Conservation (phyloP, 2,888 invertebrate species). For the Rambutsinella grinnellia region DNA sequence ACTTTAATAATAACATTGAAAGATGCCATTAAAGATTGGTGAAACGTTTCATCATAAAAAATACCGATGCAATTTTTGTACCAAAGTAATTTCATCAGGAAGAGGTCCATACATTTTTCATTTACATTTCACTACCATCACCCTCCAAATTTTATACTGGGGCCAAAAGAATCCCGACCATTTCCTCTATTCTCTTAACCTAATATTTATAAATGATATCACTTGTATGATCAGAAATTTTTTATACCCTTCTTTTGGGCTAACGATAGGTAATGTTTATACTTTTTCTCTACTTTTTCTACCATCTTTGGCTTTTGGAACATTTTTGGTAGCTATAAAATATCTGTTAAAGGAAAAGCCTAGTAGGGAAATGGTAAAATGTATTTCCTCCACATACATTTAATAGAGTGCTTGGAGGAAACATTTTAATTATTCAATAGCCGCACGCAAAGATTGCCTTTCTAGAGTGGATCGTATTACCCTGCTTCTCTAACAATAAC, state of each 20-base stretch:
- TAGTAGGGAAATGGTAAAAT: neutral
- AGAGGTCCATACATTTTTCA: too few species aligned
- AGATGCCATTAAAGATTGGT: too few species aligned
- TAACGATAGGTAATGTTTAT: neutral
- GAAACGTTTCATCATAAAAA: too few species aligned
- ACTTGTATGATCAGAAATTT: neutral
- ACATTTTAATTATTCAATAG: slow-evolving; percentile 52
- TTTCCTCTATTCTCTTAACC: too few species aligned
- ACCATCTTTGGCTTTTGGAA: neutral
- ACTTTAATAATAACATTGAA: too few species aligned
- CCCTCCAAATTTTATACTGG: too few species aligned
- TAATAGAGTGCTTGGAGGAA: slow-evolving; percentile 26
- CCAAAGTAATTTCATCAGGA: too few species aligned
- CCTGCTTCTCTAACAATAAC: neutral
- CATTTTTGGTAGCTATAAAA: neutral
- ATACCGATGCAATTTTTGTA: too few species aligned
- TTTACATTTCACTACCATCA: too few species aligned
- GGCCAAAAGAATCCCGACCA: too few species aligned
- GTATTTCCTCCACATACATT: slow-evolving; percentile 5
- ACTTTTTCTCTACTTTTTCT: neutral
- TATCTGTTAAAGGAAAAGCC: neutral
- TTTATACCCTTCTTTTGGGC: neutral
- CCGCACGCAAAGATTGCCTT: slow-evolving; percentile 43
- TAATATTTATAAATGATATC: neutral
- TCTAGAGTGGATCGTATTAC: neutral